Conservation (phyloP, 2,888 invertebrate genomes). For the Eulithis testata region DNA sequence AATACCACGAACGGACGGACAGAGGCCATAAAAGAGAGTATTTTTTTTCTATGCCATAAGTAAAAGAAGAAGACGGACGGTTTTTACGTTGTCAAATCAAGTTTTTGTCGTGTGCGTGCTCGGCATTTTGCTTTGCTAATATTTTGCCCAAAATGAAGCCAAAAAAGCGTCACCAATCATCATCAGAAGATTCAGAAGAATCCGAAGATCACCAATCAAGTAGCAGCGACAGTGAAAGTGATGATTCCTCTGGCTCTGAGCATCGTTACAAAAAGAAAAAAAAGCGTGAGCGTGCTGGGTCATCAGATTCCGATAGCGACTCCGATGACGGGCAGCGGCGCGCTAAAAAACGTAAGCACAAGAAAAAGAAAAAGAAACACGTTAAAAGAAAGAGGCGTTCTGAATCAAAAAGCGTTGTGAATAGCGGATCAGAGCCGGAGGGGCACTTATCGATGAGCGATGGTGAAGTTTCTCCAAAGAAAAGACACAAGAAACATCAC, state of each 20-base stretch:
- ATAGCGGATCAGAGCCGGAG: slow-evolving; percentile 58
- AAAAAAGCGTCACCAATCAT: slow-evolving; percentile 72
- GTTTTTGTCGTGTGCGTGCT: no score
- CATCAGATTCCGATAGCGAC: slow-evolving; percentile 74
- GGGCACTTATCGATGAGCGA: slow-evolving; percentile 68
- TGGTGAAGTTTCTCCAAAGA: slow-evolving; percentile 72
- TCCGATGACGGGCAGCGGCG: slow-evolving; percentile 69
- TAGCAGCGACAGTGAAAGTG: slow-evolving; percentile 75
- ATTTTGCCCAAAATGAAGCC: slow-evolving; percentile 63
- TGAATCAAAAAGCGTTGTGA: slow-evolving; percentile 54
- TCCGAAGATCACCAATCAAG: slow-evolving; percentile 70
- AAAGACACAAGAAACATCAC: slow-evolving; percentile 72
- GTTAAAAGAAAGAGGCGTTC: slow-evolving; percentile 74
- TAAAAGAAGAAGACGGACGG: no score
- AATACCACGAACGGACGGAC: no score
- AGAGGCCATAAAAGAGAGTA: no score
- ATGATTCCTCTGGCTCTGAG: slow-evolving; percentile 69
- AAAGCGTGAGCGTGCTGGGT: slow-evolving; percentile 66
- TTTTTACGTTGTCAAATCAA: no score
- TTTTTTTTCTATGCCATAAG: no score
- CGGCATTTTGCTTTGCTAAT: background rate
- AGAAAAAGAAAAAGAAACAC: slow-evolving; percentile 82
- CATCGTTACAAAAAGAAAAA: slow-evolving; percentile 77
- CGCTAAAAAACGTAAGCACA: slow-evolving; percentile 78
- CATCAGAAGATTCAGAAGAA: slow-evolving; percentile 75